Base-by-base conservation (phyloP, 2,113 vertebrate species). In the Scomber japonicus region DNA sequence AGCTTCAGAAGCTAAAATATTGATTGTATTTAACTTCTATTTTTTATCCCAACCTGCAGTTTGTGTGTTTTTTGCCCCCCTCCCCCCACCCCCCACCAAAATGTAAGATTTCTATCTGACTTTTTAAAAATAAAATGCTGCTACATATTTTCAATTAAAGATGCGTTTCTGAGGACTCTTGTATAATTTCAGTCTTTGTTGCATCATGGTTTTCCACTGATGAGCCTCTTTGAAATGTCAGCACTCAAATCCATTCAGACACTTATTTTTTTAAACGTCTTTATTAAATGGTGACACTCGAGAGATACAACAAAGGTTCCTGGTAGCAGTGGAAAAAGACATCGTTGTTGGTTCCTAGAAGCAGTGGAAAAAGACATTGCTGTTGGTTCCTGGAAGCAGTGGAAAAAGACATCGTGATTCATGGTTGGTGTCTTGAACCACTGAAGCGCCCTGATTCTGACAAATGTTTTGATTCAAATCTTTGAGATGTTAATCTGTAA, bases 61-160 rank as follows among this genome's bases (percentile, higher is more conserved):
- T 84, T 94, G 9, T 93, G 3, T 91, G 31, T 35, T 35, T 71
- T 53, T 57, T 27, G 45, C 19, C 12, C 16, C 40, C 27, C 13
- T 1, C 14, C 91, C 27, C 27, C 45, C 60, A 91, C 89, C 21
- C 21, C 21, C 21, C 89, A 81, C 90, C 82, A 84, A 90, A 91
- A 89, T 86, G 81, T 84, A 80, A 73, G 71, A 84, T 86, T 87
- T 90, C 50, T 87, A 68, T 92, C 77, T 83, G 21, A 71, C 66
- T 64, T 92, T 90, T 91, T 71, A 27, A 79, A 27, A 90, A 94
- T 94, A 78, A 95, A 95, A 95, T 97, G 97, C 97, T 98, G 97
- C 97, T 99, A 97, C 84, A 78, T 94, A 94, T 95, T 96, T 96
- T 96, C 92, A 81, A 97, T 97, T 96, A 97, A 96, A 97, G 91